Evolutionary conservation across 1,140 invertebrate genomes (phyloP), one percentile per base, ranked within the genome.

Genomic region (Saccostrea echinata): DNA sequence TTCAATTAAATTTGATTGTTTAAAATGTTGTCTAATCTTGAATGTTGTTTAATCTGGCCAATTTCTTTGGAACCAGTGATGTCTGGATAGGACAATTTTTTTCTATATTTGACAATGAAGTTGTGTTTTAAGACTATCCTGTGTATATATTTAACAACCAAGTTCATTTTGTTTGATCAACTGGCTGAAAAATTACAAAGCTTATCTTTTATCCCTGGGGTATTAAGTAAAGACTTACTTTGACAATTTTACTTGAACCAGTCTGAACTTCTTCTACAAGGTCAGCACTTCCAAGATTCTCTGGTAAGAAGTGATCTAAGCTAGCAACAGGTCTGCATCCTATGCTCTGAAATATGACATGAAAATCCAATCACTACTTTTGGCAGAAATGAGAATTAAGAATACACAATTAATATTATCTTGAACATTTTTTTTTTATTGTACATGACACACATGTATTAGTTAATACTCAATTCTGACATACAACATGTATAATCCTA

Each of bases 321-420:
- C 98, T 99, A n/a, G 99, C 99, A 93, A 99, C 98, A 6, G 99
- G 99, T 85, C 98, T 96, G 94, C 99, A 99, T 30, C 97, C 97
- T 16, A 99, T 95, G 83, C 98, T 98, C 96, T 96, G 92, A 12
- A 94, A 93, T 71, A 82, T 30, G 27, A 16, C 24, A 76, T 12
- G 16, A 11, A 13, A 30, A 24, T 12, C 27, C 30, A 76, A 33
- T 30, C 68, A 30, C 2, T 21, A 64, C 57, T 64, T 64, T 16
- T 33, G 24, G 16, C 64, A 71, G 11, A 16, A 76, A 30, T 11
- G 16, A 0, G 11, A 3, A 12, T 76, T 33, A 33, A 6, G 0
- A 43, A 43, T 3, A 43, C 9, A 2, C 2, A 2, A 43, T n/a
- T 2, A 43, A 9, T 43, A 3, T 43, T 43, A 43, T 6, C 43